phyloP scores from a whole-genome alignment of 1,140 invertebrate genomes.

The Brachionus calyciflorus region DNA sequence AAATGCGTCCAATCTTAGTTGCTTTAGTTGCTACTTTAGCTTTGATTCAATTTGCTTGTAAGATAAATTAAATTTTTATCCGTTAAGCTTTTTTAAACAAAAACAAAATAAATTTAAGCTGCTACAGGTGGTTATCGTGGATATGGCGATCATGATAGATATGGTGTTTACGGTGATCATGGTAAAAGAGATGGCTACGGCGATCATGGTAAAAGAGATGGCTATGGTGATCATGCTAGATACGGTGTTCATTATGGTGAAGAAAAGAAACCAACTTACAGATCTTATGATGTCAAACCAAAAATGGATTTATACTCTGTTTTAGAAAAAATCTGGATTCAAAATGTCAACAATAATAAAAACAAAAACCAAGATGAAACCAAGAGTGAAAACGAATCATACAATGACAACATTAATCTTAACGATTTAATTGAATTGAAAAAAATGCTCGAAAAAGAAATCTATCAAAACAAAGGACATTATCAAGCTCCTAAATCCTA shows the following conservation, averaged over 20 bases:
- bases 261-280: neutral
- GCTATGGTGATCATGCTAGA: neutral
- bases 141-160: too few relatives aligned
- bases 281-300: neutral
- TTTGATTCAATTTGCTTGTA: neutral
- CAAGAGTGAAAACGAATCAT: neutral
- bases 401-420: neutral
- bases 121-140: too few relatives aligned
- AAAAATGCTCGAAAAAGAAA: conserved; percentile 13
- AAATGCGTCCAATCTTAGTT: neutral
- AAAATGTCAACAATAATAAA: conserved; percentile 21
- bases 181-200: too few relatives aligned
- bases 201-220: too few relatives aligned
- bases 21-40: neutral
- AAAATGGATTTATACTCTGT: neutral
- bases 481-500: too few relatives aligned
- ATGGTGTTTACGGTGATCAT: too few relatives aligned
- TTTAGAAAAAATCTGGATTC: conserved; percentile 26
- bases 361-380: conserved; percentile 29
- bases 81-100: too few relatives aligned
- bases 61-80: too few relatives aligned
- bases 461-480: neutral
- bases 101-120: too few relatives aligned
- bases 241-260: neutral
- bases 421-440: neutral